Evolutionary conservation across 2,888 invertebrate species (phyloP), one percentile per base, ranked within the genome.

Genomic region (Netelia inedita): DNA sequence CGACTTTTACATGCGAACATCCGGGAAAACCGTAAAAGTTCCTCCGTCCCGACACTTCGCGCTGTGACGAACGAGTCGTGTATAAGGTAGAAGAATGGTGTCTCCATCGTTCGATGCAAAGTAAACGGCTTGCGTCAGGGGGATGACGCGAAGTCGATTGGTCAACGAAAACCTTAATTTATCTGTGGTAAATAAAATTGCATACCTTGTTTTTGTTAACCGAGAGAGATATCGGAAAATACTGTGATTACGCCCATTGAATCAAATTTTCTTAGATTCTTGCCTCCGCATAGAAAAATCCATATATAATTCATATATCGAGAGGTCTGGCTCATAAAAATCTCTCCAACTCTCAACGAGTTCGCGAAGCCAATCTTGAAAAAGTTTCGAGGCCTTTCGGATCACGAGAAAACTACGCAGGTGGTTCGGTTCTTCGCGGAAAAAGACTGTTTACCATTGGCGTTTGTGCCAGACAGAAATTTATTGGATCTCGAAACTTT

Each of bases 1-100:
- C 63, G 84, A 78, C 43, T 79, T 80, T 82, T 59, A 61, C 72
- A 68, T 76, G 41, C 71, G 41, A 53, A 68, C n/a, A 23, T 28
- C n/a, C 28, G 23, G 9, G 35, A 10, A 21, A 6, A 19, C 28
- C 71, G 21, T 41, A 74, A 74, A 78, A 75, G 16, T 79, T 82
- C 28, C 68, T 43, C 35, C 43, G 46, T 28, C 23, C 57, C 19
- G 46, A 69, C 57, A 19, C 57, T 50, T 11, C 50, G 50, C 35
- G 35, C 35, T 35, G 35, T 35, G 46, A 46, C 14, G 46, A 46
- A 10, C 46, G 2, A 14, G 46, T 46, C 11, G 46, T 46, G 14
- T 46, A 46, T 11, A 46, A 46, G 6, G 50, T 8, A 57, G 19
- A 57, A 57, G 16, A 10, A 57, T 10, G 16, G 21, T 6, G 50